Percentiles rank a stretch among this genome's conserved stretches.
Evolutionary conservation across 2,888 invertebrate species (phyloP).

Genomic region (Platycheirus albimanus): DNA sequence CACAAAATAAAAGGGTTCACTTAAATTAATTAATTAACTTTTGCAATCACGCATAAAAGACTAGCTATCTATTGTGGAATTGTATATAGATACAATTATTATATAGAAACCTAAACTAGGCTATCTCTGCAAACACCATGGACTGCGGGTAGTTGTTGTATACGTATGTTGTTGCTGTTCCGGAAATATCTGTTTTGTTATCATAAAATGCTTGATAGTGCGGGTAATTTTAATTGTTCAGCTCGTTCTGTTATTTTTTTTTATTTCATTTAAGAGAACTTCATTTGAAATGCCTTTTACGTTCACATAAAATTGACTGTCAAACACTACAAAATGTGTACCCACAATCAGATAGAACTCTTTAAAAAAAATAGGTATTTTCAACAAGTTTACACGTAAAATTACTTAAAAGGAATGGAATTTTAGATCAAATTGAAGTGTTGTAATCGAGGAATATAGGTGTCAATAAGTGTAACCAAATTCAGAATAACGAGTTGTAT

Average conservation of each 20-base stretch:
- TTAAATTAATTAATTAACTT: constrained; percentile 27
- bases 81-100: neutral
- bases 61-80: neutral
- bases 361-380: neutral
- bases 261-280: neutral
- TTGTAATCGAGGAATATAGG: neutral
- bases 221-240: neutral
- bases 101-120: neutral
- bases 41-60: constrained; percentile 11
- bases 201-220: neutral
- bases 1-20: neutral
- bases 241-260: neutral
- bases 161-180: neutral
- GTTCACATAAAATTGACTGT: neutral
- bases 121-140: neutral
- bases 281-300: neutral
- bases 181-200: neutral
- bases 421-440: neutral
- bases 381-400: neutral
- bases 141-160: neutral
- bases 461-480: too few relatives aligned
- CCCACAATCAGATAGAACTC: neutral
- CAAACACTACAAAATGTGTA: neutral
- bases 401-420: neutral
- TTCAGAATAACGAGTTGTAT: neutral